Percentiles rank a stretch among this genome's conserved stretches.
phyloP scores from a whole-genome alignment of 2,888 invertebrate genomes.

The Hypercompe scribonia region DNA sequence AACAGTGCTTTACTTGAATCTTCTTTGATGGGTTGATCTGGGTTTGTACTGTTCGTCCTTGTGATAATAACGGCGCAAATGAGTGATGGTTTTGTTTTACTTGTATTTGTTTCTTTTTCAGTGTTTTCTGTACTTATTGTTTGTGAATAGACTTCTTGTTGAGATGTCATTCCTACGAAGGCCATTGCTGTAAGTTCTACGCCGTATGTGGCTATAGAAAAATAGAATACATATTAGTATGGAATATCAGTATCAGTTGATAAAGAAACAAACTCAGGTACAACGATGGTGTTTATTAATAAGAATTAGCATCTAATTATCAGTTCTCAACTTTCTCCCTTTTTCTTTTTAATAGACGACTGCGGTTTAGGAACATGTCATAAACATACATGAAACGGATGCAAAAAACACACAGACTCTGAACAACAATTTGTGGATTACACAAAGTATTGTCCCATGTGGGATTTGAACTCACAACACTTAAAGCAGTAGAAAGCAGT shows the following conservation, averaged over 20 bases:
- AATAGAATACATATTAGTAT: background rate
- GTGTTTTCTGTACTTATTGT: conserved; percentile 67
- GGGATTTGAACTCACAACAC: too few relatives aligned
- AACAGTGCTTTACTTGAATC: conserved; percentile 79
- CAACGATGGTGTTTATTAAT: background rate
- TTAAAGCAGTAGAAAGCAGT: too few relatives aligned
- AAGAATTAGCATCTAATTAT: background rate
- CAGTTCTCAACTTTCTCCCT: background rate
- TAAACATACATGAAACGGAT: too few relatives aligned
- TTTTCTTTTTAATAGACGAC: too few relatives aligned
- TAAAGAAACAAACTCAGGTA: background rate
- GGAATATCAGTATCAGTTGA: background rate
- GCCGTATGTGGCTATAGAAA: conserved; percentile 72
- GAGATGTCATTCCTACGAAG: conserved; percentile 77
- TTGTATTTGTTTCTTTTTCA: conserved; percentile 71
- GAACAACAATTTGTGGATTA: too few relatives aligned
- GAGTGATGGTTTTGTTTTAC: conserved; percentile 76
- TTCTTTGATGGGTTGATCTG: conserved; percentile 73
- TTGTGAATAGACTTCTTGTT: conserved; percentile 73
- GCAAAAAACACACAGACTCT: too few relatives aligned
- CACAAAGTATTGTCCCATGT: too few relatives aligned
- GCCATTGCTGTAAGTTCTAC: conserved; percentile 82
- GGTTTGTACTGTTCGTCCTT: conserved; percentile 63
- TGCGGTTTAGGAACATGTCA: too few relatives aligned
- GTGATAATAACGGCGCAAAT: conserved; percentile 78